A percentile compares a stretch with the other conserved stretches of the same genome.
These are phyloP conservation scores for Hyperoplus immaculatus DNA, from an alignment of 2,797 vertebrate genomes.

Conservation along the genomic window DNA sequence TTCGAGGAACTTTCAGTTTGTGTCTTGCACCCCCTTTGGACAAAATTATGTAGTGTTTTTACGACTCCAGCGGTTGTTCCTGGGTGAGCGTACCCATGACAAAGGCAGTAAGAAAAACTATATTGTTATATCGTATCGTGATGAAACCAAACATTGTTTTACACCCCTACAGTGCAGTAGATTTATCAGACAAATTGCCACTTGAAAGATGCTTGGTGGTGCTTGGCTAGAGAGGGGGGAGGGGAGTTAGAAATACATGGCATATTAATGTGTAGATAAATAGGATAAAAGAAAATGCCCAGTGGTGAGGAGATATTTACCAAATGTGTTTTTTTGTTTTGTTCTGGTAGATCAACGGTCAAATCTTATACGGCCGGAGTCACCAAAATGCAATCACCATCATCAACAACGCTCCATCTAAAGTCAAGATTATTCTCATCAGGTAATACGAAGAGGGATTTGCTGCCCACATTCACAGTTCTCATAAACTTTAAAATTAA, in stretches of 20 bases:
- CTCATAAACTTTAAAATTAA: not conserved
- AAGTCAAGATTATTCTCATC: constrained; percentile 93
- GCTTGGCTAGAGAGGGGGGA: not conserved
- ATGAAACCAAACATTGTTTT: too few species aligned
- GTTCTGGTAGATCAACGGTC: constrained; percentile 91
- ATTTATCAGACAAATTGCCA: constrained; percentile 60
- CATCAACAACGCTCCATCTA: constrained; percentile 91
- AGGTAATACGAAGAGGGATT: constrained; percentile 81
- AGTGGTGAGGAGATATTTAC: not conserved
- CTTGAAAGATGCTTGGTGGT: constrained; percentile 43
- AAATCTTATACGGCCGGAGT: constrained; percentile 93
- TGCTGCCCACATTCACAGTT: not conserved
- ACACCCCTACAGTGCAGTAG: constrained; percentile 5
- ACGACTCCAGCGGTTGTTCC: too few species aligned
- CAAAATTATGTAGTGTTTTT: too few species aligned
- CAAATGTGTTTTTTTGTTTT: constrained; percentile 30
- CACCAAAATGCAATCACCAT: constrained; percentile 94
- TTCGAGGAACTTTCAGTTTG: too few species aligned
- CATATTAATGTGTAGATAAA: constrained; percentile 21
- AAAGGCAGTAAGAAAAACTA: too few species aligned
- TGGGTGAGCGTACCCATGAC: too few species aligned
- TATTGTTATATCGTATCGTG: too few species aligned
- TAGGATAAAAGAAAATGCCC: not conserved
- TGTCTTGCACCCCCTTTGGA: too few species aligned
- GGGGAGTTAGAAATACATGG: constrained; percentile 5